phyloP scores from a whole-genome alignment of 1,140 invertebrate genomes.

The Drusus annulatus region DNA sequence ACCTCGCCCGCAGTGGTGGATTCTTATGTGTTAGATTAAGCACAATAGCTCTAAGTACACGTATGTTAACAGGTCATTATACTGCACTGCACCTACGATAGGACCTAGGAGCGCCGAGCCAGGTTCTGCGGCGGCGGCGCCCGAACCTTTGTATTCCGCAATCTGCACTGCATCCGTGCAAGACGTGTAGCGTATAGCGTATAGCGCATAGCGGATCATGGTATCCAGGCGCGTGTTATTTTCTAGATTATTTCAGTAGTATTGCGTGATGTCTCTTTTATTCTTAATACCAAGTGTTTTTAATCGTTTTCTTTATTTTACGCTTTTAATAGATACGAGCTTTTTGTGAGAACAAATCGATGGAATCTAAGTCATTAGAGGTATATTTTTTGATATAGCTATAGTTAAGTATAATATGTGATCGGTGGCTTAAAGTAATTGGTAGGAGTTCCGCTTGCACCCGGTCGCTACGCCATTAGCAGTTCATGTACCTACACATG shows the following conservation, averaged over 20 bases:
- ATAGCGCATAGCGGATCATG: neutral
- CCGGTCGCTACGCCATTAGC: constrained; percentile 6
- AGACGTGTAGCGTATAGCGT: neutral
- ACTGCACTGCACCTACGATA: neutral
- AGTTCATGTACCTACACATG: neutral
- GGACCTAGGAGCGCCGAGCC: neutral
- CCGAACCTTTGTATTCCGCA: neutral
- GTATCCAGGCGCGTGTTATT: neutral
- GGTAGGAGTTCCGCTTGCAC: constrained; percentile 1
- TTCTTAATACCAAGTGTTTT: constrained; percentile 2
- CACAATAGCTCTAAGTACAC: neutral
- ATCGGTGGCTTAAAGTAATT: neutral
- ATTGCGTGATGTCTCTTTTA: constrained; percentile 11
- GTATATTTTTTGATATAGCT: constrained; percentile 57
- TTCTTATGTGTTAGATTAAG: constrained; percentile 26
- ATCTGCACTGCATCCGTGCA: no score
- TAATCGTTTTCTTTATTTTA: constrained; percentile 24
- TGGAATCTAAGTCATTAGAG: constrained; percentile 57
- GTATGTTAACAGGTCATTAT: neutral
- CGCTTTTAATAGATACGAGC: constrained; percentile 33
- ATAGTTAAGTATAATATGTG: constrained; percentile 28
- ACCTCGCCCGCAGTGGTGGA: neutral
- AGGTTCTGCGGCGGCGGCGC: neutral
- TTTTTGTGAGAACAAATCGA: constrained; percentile 48
- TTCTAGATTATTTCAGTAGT: constrained; percentile 2